Evolutionary conservation across 2,888 invertebrate genomes (phyloP), one percentile per base, ranked within the genome.

Genomic region (Caenorhabditis sp.): DNA sequence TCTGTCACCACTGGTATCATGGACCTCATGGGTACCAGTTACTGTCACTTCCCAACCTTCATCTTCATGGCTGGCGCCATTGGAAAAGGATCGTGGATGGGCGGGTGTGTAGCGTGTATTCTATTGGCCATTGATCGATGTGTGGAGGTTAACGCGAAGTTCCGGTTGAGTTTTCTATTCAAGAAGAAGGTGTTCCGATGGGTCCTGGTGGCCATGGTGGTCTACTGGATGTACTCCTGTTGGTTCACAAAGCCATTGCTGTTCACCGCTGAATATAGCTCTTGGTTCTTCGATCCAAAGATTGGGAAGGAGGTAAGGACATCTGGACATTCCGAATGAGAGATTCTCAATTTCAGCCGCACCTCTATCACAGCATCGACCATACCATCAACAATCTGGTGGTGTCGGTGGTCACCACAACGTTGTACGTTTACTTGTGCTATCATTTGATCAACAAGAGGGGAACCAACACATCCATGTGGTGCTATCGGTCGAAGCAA

Each of bases 301-400:
- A 59, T 75, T 44, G 74, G 74, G 12, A 75, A 58, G 22, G 74
- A 75, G 38, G 74, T 74, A n/a, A 22, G n/a, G n/a, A n/a, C n/a
- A n/a, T n/a, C n/a, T n/a, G n/a, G n/a, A n/a, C n/a, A n/a, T n/a
- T n/a, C 31, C 31, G 31, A 31, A 31, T 31, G 31, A 7, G 7
- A 31, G 31, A 31, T 19, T n/a, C 12, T n/a, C n/a, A n/a, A n/a
- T 26, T 58, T 63, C 73, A 74, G 74, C 56, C 75, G 16, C 1
- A 35, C 16, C 26, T 69, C 2, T 76, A 76, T 12, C 68, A 69
- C 28, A 69, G 68, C 41, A 51, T 76, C 2, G 49, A 82, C 4
- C 86, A 86, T 41, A 84, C 84, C n/a, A 73, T 80, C 38, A 86
- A 86, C 59, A 86, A 86, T 31, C 26, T 84, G 16, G 26, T 84